A percentile compares a stretch with the other conserved stretches of the same genome.
phyloP scores from a whole-genome alignment of 2,113 vertebrate genomes.

The Engystomops pustulosus region DNA sequence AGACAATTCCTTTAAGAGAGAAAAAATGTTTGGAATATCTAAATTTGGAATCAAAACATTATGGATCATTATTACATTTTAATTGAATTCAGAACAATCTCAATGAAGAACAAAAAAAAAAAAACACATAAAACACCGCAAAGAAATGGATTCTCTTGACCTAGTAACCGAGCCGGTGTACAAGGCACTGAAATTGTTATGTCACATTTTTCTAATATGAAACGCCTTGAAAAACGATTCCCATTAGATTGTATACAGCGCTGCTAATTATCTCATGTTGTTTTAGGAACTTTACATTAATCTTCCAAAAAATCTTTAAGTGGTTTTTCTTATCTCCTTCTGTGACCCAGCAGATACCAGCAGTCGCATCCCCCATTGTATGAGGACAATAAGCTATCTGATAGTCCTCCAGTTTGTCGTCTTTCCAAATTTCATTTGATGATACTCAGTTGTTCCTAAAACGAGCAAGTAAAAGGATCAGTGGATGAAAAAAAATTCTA shows the following conservation, averaged over 20 bases:
- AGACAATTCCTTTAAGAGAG: background rate
- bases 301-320: background rate
- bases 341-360: constrained; percentile 69
- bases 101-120: no score
- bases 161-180: background rate
- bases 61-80: no score
- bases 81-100: no score
- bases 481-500: constrained; percentile 82
- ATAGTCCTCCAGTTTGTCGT: constrained; percentile 61
- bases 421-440: constrained; percentile 70
- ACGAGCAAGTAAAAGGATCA: constrained; percentile 61
- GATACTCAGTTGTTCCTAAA: constrained; percentile 79
- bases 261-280: constrained; percentile 4
- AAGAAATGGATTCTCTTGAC: background rate
- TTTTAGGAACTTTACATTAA: constrained; percentile 20
- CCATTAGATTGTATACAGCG: constrained; percentile 6
- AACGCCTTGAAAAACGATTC: background rate
- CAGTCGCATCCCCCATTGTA: constrained; percentile 61
- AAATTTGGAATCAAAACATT: no score
- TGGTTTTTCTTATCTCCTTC: background rate
- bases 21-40: no score
- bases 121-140: no score
- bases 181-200: background rate
- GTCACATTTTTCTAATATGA: background rate
- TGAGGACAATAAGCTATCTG: constrained; percentile 43